Evolutionary conservation across 2,888 invertebrate genomes (phyloP).

Genomic region (Dryomyza anilis): DNA sequence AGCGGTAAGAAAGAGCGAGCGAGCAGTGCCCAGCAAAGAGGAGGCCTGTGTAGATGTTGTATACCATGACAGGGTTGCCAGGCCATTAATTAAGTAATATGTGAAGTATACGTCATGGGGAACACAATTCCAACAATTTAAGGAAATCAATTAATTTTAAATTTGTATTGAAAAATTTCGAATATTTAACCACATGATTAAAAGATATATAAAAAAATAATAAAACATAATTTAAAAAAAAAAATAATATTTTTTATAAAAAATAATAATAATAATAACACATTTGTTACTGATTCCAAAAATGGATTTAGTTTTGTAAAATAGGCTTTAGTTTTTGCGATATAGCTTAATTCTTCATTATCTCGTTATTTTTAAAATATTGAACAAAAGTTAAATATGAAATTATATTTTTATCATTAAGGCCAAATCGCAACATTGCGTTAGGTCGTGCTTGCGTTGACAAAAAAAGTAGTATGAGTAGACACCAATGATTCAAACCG

Average conservation of each 20-base stretch:
- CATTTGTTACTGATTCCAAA: not conserved
- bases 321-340: too few relatives aligned
- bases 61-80: constrained; percentile 9
- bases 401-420: too few relatives aligned
- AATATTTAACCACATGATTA: not conserved
- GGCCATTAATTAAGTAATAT: too few relatives aligned
- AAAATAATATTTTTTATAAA: not conserved
- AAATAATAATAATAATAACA: not conserved
- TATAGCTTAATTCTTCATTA: too few relatives aligned
- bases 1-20: not conserved
- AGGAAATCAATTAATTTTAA: not conserved
- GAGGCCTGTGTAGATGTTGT: not conserved
- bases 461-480: too few relatives aligned
- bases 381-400: too few relatives aligned
- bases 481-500: too few relatives aligned
- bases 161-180: not conserved
- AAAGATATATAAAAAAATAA: not conserved
- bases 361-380: too few relatives aligned
- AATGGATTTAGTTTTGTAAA: too few relatives aligned
- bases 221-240: not conserved
- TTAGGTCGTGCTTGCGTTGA: too few relatives aligned
- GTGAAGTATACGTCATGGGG: not conserved
- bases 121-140: not conserved
- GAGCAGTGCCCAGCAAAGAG: not conserved
- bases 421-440: too few relatives aligned